Evolutionary conservation across 2,888 invertebrate genomes (phyloP), one percentile per base, ranked within the genome.

Genomic region (Andrena flavipes): DNA sequence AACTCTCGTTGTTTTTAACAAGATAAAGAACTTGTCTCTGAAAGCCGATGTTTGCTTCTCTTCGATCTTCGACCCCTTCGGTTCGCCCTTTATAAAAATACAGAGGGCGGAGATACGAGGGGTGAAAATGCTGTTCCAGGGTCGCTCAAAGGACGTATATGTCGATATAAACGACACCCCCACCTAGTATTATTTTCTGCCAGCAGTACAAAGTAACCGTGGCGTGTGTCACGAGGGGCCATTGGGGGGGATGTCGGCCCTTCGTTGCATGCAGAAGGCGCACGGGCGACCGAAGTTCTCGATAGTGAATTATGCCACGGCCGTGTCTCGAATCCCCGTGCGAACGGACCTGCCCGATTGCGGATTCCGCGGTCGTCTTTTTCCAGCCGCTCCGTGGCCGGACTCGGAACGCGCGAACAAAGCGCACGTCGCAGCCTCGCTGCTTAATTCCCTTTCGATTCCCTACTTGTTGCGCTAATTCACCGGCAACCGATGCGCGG

Each of bases 131-230:
- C 30, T 23, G 16, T 13, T 23, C n/a, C 33, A 35, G 30, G 8
- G 13, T 29, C 51, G 23, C 1, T n/a, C 51, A 48, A 69, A 68
- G 78, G 54, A 51, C 65, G 63, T 67, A 48, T 26, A 84, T 76
- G 86, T 77, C 77, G 86, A 85, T 84, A 88, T 88, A 88, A 91
- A 89, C 89, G 87, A 62, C 77, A 67, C 62, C 70, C 20, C 73
- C 72, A 64, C 60, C 65, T 80, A 78, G 84, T 86, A 84, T 87
- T 90, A 89, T 87, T 89, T 87, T 82, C 82, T 72, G 80, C 63
- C 72, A 35, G 64, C 77, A 56, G 82, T 73, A 63, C 63, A 75
- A 87, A 83, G 79, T 82, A 82, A 84, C 70, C 63, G 23, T 48
- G 42, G 64, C 6, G 23, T 30, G 33, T 48, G 48, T 65, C 74